Conservation (phyloP, 2,113 vertebrate genomes). For the Istiophorus platypterus region DNA sequence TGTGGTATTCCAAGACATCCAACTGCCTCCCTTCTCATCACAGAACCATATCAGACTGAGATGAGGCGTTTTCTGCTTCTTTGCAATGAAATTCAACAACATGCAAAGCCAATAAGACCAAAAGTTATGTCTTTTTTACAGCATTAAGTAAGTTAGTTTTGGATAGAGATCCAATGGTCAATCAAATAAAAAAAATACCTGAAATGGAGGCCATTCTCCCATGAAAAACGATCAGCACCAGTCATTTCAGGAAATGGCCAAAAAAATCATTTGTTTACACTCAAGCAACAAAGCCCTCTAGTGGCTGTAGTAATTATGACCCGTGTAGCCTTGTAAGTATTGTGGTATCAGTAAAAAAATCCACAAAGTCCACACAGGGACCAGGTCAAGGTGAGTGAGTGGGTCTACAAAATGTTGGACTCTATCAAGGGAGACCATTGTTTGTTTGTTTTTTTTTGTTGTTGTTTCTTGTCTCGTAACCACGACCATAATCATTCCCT, state of each 20-base stretch:
- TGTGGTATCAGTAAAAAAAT: background rate
- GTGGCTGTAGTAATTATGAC: background rate
- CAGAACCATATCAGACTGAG: constrained; percentile 48
- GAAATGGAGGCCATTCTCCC: background rate
- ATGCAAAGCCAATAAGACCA: background rate
- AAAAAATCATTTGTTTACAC: background rate
- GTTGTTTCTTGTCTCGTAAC: background rate
- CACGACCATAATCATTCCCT: background rate
- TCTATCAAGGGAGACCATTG: background rate
- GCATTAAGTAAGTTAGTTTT: background rate
- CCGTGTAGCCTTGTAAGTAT: too few species aligned
- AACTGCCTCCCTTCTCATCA: constrained; percentile 53
- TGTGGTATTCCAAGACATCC: constrained; percentile 47
- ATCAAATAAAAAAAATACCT: background rate
- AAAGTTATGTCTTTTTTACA: background rate
- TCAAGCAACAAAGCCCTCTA: background rate
- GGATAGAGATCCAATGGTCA: background rate
- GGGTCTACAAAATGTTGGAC: background rate
- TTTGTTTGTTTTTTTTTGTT: background rate
- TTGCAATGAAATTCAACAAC: constrained; percentile 7
- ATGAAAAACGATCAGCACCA: background rate
- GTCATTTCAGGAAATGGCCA: background rate
- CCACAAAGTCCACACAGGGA: background rate
- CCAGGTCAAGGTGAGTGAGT: background rate
- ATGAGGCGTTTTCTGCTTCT: constrained; percentile 22